These are phyloP conservation scores for Phaonia tiefii DNA, from an alignment of 2,888 invertebrate genomes.

Conservation along the genomic window DNA sequence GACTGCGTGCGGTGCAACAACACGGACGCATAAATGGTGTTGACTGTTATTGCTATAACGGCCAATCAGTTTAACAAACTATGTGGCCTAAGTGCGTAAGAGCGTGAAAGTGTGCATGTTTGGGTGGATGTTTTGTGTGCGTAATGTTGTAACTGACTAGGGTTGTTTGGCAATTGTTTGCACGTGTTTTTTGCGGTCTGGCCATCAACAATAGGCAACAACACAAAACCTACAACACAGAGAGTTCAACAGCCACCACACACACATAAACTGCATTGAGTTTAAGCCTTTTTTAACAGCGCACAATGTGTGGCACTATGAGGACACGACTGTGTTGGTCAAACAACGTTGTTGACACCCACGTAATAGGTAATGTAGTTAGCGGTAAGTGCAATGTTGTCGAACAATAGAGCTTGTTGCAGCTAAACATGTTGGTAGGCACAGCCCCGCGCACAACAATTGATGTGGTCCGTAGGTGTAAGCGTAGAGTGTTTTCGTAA, in stretches of 20 bases:
- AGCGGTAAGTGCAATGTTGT: constrained; percentile 18
- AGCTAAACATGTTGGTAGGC: constrained; percentile 21
- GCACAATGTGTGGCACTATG: background rate
- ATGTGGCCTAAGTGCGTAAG: constrained; percentile 45
- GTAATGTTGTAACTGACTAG: constrained; percentile 23
- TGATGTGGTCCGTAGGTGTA: background rate
- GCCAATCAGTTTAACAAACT: constrained; percentile 65
- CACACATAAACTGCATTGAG: background rate
- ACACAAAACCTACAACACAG: background rate
- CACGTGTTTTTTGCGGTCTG: constrained; percentile 60
- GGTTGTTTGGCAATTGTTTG: constrained; percentile 49
- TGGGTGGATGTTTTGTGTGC: background rate
- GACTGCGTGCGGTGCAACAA: constrained; percentile 6
- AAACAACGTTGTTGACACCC: constrained; percentile 47
- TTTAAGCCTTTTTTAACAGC: background rate
- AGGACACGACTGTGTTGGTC: background rate
- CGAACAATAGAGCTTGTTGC: constrained; percentile 25
- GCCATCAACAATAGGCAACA: constrained; percentile 38
- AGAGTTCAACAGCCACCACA: no score
- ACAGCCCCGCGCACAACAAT: constrained; percentile 1
- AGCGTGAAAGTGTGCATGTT: background rate
- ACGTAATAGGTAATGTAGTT: constrained; percentile 26
- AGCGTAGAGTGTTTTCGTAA: background rate
- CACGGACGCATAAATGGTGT: constrained; percentile 40
- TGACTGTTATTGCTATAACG: constrained; percentile 60